phyloP scores from a whole-genome alignment of 2,888 invertebrate genomes.

The Crossocerus cetratus region DNA sequence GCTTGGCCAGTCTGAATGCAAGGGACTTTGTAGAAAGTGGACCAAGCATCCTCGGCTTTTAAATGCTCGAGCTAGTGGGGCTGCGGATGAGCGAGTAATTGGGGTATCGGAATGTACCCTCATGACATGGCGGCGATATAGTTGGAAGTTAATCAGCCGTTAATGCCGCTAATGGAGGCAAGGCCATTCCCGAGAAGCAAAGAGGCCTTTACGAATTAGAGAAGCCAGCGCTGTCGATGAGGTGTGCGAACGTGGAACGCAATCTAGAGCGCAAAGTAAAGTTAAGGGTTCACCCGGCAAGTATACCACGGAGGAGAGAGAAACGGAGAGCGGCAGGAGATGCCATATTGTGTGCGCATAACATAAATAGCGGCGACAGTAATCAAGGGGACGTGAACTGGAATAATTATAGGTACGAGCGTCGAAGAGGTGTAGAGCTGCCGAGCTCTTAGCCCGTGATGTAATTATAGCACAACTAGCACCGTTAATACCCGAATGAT shows the following conservation, averaged over 20 bases:
- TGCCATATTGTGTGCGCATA: background rate
- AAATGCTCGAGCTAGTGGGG: background rate
- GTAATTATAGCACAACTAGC: background rate
- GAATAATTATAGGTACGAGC: background rate
- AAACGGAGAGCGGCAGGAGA: background rate
- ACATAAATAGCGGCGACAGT: background rate
- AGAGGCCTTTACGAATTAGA: background rate
- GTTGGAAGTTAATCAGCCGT: conserved; percentile 1
- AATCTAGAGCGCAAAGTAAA: no score
- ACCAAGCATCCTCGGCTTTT: no score
- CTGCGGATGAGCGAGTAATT: background rate
- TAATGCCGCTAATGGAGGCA: background rate
- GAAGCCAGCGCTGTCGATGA: background rate
- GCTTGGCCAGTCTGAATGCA: no score
- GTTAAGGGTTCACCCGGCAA: background rate
- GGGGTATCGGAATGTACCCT: background rate
- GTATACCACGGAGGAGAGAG: background rate
- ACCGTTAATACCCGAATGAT: background rate
- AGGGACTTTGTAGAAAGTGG: no score
- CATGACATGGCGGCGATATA: background rate
- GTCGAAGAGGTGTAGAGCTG: background rate
- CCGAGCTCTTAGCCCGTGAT: background rate
- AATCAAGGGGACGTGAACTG: background rate
- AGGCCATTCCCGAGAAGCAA: background rate
- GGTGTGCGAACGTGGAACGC: no score